Evolutionary conservation across 2,888 invertebrate species (phyloP).

Genomic region (Gasteruption jaculator): DNA sequence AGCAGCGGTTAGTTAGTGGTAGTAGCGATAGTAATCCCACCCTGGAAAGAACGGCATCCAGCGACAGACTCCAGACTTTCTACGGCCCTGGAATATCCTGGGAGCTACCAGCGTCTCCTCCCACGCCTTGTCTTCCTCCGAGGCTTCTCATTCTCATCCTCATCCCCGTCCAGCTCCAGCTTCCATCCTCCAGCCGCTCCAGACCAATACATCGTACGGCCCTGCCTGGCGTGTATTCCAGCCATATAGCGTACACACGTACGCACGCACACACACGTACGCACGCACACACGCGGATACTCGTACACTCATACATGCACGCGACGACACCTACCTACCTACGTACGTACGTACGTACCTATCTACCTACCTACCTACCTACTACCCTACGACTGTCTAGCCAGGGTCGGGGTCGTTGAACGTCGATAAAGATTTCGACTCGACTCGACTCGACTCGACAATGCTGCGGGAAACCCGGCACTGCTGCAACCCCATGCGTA

Average conservation of each 20-base stretch:
- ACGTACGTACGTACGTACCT: background rate
- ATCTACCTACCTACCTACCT: no score
- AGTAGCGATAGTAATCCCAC: no score
- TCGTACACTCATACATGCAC: no score
- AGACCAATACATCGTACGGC: conserved; percentile 11
- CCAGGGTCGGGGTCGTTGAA: conserved; percentile 53
- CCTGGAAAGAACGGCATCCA: no score
- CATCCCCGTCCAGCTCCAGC: conserved; percentile 9
- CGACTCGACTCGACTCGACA: conserved; percentile 25
- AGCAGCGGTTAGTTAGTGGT: no score
- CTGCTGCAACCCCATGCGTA: no score
- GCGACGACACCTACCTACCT: background rate
- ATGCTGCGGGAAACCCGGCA: conserved; percentile 27
- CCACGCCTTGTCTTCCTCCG: background rate
- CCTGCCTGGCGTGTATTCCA: conserved; percentile 5
- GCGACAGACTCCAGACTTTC: no score
- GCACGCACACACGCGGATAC: no score
- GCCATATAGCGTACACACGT: no score
- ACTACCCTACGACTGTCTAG: conserved; percentile 44
- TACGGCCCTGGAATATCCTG: no score
- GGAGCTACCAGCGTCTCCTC: no score
- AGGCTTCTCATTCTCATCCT: conserved; percentile 11
- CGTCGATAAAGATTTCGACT: conserved; percentile 52
- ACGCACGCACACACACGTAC: no score
- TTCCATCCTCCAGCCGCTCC: background rate